Percentiles rank a stretch among this genome's conserved stretches.
phyloP scores from a whole-genome alignment of 2,888 invertebrate genomes.

The Lissocephala sabroskyi region DNA sequence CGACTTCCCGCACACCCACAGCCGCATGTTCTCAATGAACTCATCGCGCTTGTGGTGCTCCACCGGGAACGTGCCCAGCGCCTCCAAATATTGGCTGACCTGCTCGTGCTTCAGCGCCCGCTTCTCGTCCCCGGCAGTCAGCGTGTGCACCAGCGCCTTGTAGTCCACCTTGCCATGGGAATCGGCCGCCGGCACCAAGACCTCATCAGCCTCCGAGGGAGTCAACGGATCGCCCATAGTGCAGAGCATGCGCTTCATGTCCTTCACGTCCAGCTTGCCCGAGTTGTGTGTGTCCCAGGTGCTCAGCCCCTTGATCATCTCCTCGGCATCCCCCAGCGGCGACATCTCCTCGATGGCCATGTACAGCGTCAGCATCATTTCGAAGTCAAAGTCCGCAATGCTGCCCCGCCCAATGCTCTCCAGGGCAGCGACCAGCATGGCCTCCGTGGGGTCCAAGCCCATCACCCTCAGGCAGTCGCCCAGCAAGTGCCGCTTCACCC shows the following conservation, averaged over 20 bases:
- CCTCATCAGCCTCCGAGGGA: neutral
- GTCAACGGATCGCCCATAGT: constrained; percentile 11
- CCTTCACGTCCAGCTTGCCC: neutral
- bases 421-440: neutral
- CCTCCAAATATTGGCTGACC: constrained; percentile 10
- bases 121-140: constrained; percentile 4
- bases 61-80: constrained; percentile 19
- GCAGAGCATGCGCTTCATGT: constrained; percentile 11
- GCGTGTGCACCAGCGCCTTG: neutral
- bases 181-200: constrained; percentile 13
- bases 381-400: constrained; percentile 13
- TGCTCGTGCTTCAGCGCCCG: neutral
- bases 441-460: constrained; percentile 14
- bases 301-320: constrained; percentile 15
- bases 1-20: neutral
- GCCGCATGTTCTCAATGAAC: constrained; percentile 11
- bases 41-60: constrained; percentile 25
- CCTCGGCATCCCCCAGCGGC: neutral
- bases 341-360: constrained; percentile 5
- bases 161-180: constrained; percentile 17
- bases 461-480: constrained; percentile 20
- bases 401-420: neutral
- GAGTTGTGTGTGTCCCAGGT: neutral
- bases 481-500: constrained; percentile 8
- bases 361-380: constrained; percentile 16